These are phyloP conservation scores for Ataeniobius toweri DNA, from an alignment of 2,797 vertebrate species.

Conservation along the genomic window DNA sequence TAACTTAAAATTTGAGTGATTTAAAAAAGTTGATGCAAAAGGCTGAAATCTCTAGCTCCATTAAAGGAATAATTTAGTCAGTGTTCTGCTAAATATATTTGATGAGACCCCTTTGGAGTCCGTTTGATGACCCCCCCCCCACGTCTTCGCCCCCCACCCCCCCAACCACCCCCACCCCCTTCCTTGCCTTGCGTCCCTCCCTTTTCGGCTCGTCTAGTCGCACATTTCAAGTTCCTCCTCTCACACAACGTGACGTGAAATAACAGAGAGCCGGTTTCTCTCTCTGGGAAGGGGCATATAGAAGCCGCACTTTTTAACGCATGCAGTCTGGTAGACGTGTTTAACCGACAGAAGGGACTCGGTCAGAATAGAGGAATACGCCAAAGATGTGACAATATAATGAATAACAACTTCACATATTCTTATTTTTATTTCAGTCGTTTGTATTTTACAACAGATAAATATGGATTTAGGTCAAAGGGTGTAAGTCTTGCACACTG, in stretches of 20 bases:
- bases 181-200: slow-evolving; percentile 10
- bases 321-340: slow-evolving; percentile 6
- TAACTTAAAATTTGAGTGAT: neutral
- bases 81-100: neutral
- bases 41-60: slow-evolving; percentile 8
- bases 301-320: slow-evolving; percentile 40
- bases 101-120: slow-evolving; percentile 27
- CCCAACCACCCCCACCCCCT: neutral
- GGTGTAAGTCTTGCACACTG: neutral
- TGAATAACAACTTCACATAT: neutral
- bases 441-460: neutral
- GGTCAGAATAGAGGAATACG: neutral
- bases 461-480: slow-evolving; percentile 20
- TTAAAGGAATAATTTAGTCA: neutral
- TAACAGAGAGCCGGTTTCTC: slow-evolving; percentile 68
- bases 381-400: neutral
- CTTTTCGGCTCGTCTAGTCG: slow-evolving; percentile 53
- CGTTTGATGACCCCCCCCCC: slow-evolving; percentile 41
- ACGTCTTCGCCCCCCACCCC: too few relatives aligned
- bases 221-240: slow-evolving; percentile 72
- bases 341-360: neutral
- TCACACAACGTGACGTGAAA: slow-evolving; percentile 80
- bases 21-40: neutral
- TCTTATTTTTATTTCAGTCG: neutral
- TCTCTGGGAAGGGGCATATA: slow-evolving; percentile 50